phyloP scores from a whole-genome alignment of 2,113 vertebrate genomes.

The Epinephelus fuscoguttatus region DNA sequence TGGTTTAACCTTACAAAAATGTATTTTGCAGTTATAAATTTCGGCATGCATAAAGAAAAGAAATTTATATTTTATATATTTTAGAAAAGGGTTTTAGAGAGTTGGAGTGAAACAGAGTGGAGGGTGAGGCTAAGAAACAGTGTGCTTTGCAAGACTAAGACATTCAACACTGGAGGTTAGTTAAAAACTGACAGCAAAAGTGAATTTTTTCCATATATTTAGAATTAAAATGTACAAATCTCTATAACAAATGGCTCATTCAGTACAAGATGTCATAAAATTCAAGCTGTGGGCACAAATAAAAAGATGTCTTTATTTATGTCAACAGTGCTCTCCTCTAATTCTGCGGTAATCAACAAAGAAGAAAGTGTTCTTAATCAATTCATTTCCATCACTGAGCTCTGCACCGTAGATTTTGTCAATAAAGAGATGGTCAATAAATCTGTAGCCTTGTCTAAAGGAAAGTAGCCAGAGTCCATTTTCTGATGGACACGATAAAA shows the following conservation, averaged over 20 bases:
- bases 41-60: neutral
- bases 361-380: conserved; percentile 31
- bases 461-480: conserved; percentile 32
- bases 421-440: conserved; percentile 47
- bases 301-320: neutral
- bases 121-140: neutral
- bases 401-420: conserved; percentile 42
- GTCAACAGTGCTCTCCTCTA: neutral
- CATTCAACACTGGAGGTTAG: neutral
- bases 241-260: neutral
- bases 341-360: conserved; percentile 16
- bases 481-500: conserved; percentile 56
- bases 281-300: neutral
- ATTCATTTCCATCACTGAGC: conserved; percentile 32
- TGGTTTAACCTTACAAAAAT: neutral
- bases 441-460: conserved; percentile 53
- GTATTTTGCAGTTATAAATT: neutral
- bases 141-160: neutral
- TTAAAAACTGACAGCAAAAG: neutral
- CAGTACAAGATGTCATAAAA: neutral
- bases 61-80: neutral
- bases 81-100: neutral
- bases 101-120: neutral
- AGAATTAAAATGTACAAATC: neutral
- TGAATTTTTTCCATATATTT: neutral